These are phyloP conservation scores for Tetragonula carbonaria DNA, from an alignment of 2,888 invertebrate species.

Conservation along the genomic window DNA sequence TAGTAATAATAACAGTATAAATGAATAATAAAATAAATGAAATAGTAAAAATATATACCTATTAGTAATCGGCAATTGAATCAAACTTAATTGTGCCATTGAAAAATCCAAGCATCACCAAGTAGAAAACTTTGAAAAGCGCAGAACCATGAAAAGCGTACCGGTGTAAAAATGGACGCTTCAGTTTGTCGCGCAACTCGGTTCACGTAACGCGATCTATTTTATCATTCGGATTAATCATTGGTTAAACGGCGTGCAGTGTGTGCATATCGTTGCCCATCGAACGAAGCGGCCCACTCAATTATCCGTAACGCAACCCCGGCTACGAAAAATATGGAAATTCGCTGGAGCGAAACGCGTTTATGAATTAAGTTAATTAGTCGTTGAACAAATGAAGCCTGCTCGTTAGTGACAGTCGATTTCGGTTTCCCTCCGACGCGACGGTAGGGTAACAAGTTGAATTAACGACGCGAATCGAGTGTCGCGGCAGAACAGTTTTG, in stretches of 20 bases:
- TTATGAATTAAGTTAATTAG: slow-evolving; percentile 66
- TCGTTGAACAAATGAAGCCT: slow-evolving; percentile 31
- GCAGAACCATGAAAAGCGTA: background rate
- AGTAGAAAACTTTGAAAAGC: background rate
- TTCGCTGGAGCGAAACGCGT: slow-evolving; percentile 7
- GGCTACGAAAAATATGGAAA: slow-evolving; percentile 5
- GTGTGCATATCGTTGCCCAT: slow-evolving; percentile 35
- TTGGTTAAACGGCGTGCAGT: slow-evolving; percentile 26
- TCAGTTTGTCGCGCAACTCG: background rate
- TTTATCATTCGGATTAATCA: slow-evolving; percentile 48
- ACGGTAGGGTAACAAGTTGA: slow-evolving; percentile 24
- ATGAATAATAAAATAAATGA: too few species aligned
- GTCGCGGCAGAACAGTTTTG: background rate
- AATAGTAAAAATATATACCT: too few species aligned
- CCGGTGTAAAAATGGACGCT: slow-evolving; percentile 4
- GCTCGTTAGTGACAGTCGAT: slow-evolving; percentile 37
- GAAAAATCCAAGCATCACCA: background rate
- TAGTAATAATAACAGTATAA: too few species aligned
- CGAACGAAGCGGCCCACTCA: slow-evolving; percentile 23
- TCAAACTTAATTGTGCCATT: background rate
- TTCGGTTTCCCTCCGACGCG: slow-evolving; percentile 24
- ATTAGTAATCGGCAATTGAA: background rate
- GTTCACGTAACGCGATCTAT: background rate
- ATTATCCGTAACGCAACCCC: slow-evolving; percentile 26
- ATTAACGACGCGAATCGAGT: slow-evolving; percentile 14